phyloP scores from a whole-genome alignment of 2,113 vertebrate genomes.

The Agelaius tricolor region DNA sequence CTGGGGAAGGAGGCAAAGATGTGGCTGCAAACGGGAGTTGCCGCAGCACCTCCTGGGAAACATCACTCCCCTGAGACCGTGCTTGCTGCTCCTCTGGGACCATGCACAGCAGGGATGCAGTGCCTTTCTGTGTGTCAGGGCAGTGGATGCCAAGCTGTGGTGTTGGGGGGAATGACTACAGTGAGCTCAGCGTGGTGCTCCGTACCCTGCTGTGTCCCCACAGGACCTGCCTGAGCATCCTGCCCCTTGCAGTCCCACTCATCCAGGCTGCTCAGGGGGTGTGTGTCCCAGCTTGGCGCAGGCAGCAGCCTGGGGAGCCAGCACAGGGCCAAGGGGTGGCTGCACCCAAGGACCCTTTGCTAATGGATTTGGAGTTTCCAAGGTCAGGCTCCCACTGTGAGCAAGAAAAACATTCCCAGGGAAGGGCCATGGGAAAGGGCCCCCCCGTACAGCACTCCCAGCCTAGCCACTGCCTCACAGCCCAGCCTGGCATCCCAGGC shows the following conservation, averaged over 20 bases:
- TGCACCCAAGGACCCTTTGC: neutral
- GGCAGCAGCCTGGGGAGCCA: neutral
- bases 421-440: constrained; percentile 43
- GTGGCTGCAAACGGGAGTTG: neutral
- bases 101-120: accelerated
- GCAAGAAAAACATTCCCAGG: constrained; percentile 55
- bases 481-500: constrained; percentile 35
- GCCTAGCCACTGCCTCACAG: neutral
- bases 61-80: accelerated
- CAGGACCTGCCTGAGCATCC: neutral
- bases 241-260: neutral
- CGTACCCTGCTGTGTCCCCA: accelerated
- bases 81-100: neutral
- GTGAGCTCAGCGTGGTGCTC: neutral
- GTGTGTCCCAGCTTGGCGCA: accelerated
- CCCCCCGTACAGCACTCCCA: neutral
- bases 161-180: neutral
- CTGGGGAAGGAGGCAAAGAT: neutral
- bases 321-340: accelerated
- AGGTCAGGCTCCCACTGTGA: constrained; percentile 39
- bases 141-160: accelerated
- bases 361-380: constrained; percentile 11
- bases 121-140: accelerated
- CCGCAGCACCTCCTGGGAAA: neutral
- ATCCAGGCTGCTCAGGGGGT: neutral